phyloP scores from a whole-genome alignment of 1,140 invertebrate species.

The Papilio helenus region DNA sequence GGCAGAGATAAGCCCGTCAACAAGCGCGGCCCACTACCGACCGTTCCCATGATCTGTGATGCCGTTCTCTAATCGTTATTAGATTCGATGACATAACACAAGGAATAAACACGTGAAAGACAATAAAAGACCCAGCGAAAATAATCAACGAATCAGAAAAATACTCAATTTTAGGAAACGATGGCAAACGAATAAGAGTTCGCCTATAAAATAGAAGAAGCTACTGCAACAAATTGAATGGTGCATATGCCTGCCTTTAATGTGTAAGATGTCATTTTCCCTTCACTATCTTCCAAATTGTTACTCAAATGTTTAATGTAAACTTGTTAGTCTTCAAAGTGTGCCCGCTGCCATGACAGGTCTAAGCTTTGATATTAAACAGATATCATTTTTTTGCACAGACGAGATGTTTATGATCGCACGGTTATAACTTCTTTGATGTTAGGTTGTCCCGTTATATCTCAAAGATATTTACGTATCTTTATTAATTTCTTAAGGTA shows the following conservation, averaged over 20 bases:
- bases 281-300: not conserved
- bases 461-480: not conserved
- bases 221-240: no score
- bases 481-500: not conserved
- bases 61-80: constrained; percentile 76
- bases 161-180: no score
- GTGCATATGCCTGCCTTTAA: not conserved
- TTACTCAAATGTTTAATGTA: not conserved
- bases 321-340: not conserved
- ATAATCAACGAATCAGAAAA: not conserved
- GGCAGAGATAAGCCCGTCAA: constrained; percentile 70
- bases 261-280: not conserved
- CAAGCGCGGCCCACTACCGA: constrained; percentile 66
- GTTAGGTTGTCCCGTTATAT: not conserved
- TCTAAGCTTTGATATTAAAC: not conserved
- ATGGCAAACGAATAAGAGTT: no score
- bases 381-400: constrained; percentile 4
- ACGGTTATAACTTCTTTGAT: constrained; percentile 4
- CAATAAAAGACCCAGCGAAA: constrained; percentile 57
- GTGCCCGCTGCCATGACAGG: not conserved
- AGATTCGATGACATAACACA: constrained; percentile 75
- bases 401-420: not conserved
- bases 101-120: constrained; percentile 66
- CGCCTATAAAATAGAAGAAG: no score
- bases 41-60: constrained; percentile 78